These are phyloP conservation scores for Xiphorhynchus elegans DNA, from an alignment of 2,113 vertebrate genomes.

Conservation along the genomic window DNA sequence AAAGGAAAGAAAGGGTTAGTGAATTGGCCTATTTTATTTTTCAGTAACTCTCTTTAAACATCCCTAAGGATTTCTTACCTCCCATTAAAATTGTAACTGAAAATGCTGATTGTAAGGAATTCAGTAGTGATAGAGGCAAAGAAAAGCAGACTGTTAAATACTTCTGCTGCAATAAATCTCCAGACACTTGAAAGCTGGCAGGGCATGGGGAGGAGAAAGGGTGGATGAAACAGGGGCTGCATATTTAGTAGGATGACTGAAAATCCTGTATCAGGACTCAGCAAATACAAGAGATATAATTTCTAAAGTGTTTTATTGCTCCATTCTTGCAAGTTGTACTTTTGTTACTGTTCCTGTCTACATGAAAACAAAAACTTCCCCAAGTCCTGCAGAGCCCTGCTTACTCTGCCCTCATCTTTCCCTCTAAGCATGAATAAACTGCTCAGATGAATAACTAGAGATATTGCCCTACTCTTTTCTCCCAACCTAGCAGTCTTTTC, in stretches of 20 bases:
- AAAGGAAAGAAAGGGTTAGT: constrained; percentile 42
- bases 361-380: not conserved
- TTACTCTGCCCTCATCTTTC: constrained; percentile 54
- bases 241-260: constrained; percentile 23
- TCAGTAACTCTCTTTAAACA: not conserved
- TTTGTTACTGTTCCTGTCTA: constrained; percentile 38
- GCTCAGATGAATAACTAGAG: constrained; percentile 51
- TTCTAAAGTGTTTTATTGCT: not conserved
- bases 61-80: constrained; percentile 50
- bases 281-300: not conserved
- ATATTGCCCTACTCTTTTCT: constrained; percentile 32
- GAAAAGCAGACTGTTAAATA: constrained; percentile 49
- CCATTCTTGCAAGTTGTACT: constrained; percentile 30
- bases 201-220: constrained; percentile 25
- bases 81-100: constrained; percentile 51
- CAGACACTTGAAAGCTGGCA: not conserved
- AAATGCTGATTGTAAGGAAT: constrained; percentile 53
- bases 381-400: constrained; percentile 27
- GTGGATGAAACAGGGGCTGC: constrained; percentile 39
- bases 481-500: constrained; percentile 60
- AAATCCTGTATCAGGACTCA: not conserved
- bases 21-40: constrained; percentile 50
- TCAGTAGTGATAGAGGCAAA: not conserved
- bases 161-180: constrained; percentile 26
- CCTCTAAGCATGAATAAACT: constrained; percentile 56